phyloP scores from a whole-genome alignment of 1,140 invertebrate genomes.

The Hypsibius dujardini region DNA sequence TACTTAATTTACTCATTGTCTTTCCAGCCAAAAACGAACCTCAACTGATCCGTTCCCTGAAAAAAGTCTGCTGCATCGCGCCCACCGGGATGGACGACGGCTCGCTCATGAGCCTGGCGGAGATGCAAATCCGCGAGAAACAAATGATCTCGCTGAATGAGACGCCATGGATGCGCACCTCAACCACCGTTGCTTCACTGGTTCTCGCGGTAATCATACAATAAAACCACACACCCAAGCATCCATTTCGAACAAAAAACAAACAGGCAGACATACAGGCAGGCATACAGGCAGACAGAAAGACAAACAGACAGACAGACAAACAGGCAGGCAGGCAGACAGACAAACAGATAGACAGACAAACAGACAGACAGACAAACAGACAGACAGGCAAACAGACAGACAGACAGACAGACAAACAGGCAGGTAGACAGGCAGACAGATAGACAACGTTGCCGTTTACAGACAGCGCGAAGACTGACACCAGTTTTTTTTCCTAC shows the following conservation, averaged over 20 bases:
- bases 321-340: no score
- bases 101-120: background rate
- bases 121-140: background rate
- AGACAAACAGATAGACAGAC: no score
- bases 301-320: no score
- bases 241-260: no score
- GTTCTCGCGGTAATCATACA: background rate
- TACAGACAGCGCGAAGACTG: background rate
- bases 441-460: background rate
- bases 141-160: background rate
- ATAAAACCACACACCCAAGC: no score
- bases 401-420: no score
- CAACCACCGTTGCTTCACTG: background rate
- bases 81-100: background rate
- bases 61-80: slow-evolving; percentile 2
- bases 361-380: no score
- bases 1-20: no score
- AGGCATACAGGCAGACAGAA: no score
- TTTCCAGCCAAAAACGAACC: background rate
- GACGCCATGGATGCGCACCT: background rate
- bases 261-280: no score
- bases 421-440: no score
- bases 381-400: no score
- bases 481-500: background rate
- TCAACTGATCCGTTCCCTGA: background rate